These are phyloP conservation scores for Axea sp. DNA, from an alignment of 2,888 invertebrate genomes.

Conservation along the genomic window DNA sequence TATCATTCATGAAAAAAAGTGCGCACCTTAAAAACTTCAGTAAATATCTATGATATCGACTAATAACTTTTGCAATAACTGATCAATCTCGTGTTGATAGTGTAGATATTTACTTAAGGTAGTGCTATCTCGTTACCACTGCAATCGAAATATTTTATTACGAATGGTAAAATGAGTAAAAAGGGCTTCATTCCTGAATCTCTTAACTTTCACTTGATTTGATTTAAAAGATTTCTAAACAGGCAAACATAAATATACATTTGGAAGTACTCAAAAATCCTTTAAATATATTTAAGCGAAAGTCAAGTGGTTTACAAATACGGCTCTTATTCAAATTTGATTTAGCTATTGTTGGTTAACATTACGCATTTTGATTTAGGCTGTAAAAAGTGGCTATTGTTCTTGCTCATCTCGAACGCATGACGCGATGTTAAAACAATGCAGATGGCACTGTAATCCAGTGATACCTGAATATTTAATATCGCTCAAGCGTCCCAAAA, in stretches of 20 bases:
- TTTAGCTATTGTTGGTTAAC: conserved; percentile 1
- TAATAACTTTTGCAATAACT: conserved; percentile 3
- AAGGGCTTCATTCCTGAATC: too few relatives aligned
- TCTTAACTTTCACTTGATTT: conserved; percentile 3
- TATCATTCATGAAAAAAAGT: not conserved
- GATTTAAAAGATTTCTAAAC: too few relatives aligned
- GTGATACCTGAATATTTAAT: not conserved
- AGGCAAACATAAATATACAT: too few relatives aligned
- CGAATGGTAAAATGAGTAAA: not conserved
- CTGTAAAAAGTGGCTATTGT: conserved; percentile 22
- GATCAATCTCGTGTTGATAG: conserved; percentile 14
- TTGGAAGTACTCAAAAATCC: too few relatives aligned
- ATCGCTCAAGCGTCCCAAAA: conserved; percentile 12
- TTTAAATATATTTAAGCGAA: too few relatives aligned
- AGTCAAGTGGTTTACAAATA: too few relatives aligned
- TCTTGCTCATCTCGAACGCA: conserved; percentile 10
- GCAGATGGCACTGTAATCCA: conserved; percentile 2
- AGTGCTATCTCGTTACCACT: conserved; percentile 36
- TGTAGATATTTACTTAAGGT: conserved; percentile 9
- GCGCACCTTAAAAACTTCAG: not conserved
- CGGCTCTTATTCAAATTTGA: too few relatives aligned
- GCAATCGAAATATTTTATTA: conserved; percentile 14
- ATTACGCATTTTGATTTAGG: not conserved
- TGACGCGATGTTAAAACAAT: not conserved
- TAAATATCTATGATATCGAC: conserved; percentile 13